Evolutionary conservation across 2,797 vertebrate species (phyloP).

Genomic region (Schizothorax lantsangensis): DNA sequence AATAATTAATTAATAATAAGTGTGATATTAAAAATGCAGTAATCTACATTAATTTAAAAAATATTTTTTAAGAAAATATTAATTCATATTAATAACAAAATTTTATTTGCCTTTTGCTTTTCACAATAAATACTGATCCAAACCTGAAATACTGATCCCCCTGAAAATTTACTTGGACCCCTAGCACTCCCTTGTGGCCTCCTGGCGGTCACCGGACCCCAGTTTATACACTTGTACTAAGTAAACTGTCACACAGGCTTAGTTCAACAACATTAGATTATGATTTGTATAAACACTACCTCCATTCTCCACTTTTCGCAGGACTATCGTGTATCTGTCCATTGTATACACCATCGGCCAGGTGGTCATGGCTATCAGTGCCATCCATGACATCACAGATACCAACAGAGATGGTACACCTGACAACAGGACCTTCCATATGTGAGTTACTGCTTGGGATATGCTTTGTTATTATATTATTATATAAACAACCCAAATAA

Average conservation of each 20-base stretch:
- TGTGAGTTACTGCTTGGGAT: conserved; percentile 81
- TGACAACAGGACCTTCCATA: conserved; percentile 72
- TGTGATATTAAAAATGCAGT: neutral
- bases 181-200: conserved; percentile 1
- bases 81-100: neutral
- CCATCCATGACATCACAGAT: conserved; percentile 87
- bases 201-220: neutral
- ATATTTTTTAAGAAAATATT: neutral
- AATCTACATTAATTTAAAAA: neutral
- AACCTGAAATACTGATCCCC: too few relatives aligned
- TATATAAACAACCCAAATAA: neutral
- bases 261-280: neutral
- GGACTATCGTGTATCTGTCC: conserved; percentile 93
- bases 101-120: neutral
- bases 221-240: neutral
- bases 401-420: conserved; percentile 75
- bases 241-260: neutral
- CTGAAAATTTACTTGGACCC: neutral
- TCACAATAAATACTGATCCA: neutral
- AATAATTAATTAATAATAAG: neutral
- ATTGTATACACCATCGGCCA: conserved; percentile 88
- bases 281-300: conserved; percentile 18
- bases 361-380: conserved; percentile 80
- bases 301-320: conserved; percentile 66
- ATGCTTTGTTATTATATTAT: neutral